A percentile compares a stretch with the other conserved stretches of the same genome.
phyloP scores from a whole-genome alignment of 2,113 vertebrate genomes.

The Rhinichthys klamathensis region DNA sequence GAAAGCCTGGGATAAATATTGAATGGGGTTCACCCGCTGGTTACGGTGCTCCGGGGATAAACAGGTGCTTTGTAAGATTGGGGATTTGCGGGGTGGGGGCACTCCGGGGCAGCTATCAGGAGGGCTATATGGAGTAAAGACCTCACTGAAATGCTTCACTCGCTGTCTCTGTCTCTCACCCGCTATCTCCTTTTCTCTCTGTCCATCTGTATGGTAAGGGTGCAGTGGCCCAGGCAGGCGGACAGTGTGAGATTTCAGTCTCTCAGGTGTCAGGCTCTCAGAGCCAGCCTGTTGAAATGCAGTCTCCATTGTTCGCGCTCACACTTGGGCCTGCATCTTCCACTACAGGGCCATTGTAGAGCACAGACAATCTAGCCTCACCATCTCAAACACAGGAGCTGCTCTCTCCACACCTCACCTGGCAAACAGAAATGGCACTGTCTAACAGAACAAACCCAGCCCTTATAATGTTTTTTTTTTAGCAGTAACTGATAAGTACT shows the following conservation, averaged over 20 bases:
- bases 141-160: constrained; percentile 52
- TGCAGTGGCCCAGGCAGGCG: constrained; percentile 38
- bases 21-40: constrained; percentile 99
- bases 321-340: constrained; percentile 45
- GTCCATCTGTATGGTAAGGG: constrained; percentile 46
- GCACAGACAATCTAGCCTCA: constrained; percentile 46
- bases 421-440: constrained; percentile 47
- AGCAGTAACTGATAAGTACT: constrained; percentile 25
- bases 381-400: constrained; percentile 50
- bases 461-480: constrained; percentile 32
- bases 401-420: constrained; percentile 43
- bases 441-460: constrained; percentile 34
- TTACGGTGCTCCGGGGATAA: constrained; percentile 91
- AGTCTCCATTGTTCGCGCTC: constrained; percentile 38
- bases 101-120: constrained; percentile 61
- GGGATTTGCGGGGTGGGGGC: constrained; percentile 70
- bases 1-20: constrained; percentile 99
- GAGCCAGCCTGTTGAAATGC: constrained; percentile 56
- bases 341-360: constrained; percentile 47
- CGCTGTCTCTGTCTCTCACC: constrained; percentile 61
- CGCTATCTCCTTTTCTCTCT: constrained; percentile 58
- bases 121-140: constrained; percentile 49
- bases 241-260: constrained; percentile 87
- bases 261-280: constrained; percentile 75
- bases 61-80: constrained; percentile 91